A percentile compares a stretch with the other conserved stretches of the same genome.
Evolutionary conservation across 2,888 invertebrate genomes (phyloP).

Genomic region (Ramazzottius varieornatus): DNA sequence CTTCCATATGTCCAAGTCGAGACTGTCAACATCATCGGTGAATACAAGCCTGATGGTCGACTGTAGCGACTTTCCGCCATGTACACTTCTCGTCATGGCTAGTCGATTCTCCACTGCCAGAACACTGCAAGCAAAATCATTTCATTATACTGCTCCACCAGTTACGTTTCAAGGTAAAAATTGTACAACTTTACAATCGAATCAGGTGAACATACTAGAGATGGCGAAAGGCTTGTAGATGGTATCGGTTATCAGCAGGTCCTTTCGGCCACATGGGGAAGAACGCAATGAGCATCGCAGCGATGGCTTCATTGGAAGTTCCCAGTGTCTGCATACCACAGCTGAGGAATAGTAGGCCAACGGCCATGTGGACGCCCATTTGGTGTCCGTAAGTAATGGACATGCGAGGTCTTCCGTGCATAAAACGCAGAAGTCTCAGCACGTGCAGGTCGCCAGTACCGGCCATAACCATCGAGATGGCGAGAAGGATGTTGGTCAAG

Average conservation of each 20-base stretch:
- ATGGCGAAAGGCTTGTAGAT: conserved; percentile 84
- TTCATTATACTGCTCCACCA: no score
- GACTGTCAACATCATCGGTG: no score
- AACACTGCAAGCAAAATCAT: no score
- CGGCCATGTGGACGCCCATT: conserved; percentile 76
- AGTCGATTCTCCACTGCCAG: conserved; percentile 70
- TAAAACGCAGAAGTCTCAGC: conserved; percentile 52
- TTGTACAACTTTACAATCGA: no score
- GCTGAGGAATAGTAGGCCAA: conserved; percentile 73
- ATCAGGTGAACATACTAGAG: no score
- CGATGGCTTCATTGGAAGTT: conserved; percentile 52
- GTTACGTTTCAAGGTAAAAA: no score
- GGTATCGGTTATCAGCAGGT: conserved; percentile 84
- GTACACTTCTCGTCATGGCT: conserved; percentile 57
- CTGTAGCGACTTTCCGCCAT: conserved; percentile 49
- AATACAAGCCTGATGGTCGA: conserved; percentile 22
- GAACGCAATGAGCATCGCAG: conserved; percentile 66
- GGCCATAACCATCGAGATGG: conserved; percentile 39
- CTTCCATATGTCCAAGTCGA: no score
- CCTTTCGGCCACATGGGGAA: conserved; percentile 91
- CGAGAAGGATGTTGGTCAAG: conserved; percentile 4
- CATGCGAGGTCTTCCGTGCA: conserved; percentile 35
- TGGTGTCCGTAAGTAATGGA: conserved; percentile 66
- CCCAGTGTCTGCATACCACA: conserved; percentile 58
- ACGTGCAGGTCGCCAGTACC: conserved; percentile 66